phyloP scores from a whole-genome alignment of 2,797 vertebrate genomes.

The Hippocampus kuda region DNA sequence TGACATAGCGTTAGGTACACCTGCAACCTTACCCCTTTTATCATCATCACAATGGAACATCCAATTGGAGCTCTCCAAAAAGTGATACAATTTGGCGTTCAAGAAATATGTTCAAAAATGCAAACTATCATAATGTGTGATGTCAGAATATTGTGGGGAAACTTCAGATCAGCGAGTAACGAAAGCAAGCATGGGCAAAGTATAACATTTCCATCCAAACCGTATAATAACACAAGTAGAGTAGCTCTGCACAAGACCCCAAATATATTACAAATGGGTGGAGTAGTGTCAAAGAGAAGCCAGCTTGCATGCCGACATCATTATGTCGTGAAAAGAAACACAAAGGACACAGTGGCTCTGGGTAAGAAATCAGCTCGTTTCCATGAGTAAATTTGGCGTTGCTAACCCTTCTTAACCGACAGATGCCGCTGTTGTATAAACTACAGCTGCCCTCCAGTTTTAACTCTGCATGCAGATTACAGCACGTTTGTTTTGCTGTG shows the following conservation, averaged over 20 bases:
- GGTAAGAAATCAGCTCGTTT: no score
- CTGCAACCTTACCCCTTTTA: not conserved
- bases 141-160: not conserved
- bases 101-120: not conserved
- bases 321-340: no score
- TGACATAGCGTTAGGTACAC: not conserved
- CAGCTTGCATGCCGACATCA: no score
- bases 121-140: not conserved
- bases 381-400: not conserved
- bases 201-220: no score
- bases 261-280: no score
- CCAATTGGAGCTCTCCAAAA: not conserved
- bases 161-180: no score
- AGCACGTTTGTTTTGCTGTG: not conserved
- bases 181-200: no score
- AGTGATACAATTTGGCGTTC: not conserved
- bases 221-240: no score
- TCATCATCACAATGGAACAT: not conserved
- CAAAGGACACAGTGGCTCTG: no score
- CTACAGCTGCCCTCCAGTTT: not conserved
- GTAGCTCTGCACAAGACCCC: no score
- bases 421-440: conserved; percentile 44
- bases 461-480: not conserved
- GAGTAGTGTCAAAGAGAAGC: no score
- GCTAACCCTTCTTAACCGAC: conserved; percentile 23